phyloP scores from a whole-genome alignment of 1,140 invertebrate species.

The Gonioctena quinquepunctata region DNA sequence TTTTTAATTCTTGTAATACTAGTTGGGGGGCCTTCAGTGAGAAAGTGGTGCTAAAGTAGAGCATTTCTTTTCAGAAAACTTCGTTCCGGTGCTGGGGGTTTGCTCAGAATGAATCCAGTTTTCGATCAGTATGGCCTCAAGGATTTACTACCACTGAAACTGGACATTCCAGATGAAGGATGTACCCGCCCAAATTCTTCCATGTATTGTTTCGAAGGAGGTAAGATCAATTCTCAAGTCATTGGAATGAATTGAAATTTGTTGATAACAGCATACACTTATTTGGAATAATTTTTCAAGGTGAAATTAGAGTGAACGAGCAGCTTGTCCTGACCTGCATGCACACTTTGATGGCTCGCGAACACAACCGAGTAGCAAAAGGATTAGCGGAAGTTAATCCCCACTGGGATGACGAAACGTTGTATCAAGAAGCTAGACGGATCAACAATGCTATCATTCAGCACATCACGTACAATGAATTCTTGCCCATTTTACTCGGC shows the following conservation, averaged over 20 bases:
- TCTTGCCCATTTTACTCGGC: conserved; percentile 89
- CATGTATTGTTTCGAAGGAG: conserved; percentile 91
- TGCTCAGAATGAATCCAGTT: conserved; percentile 85
- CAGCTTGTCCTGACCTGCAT: conserved; percentile 88
- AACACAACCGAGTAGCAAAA: conserved; percentile 85
- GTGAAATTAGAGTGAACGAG: conserved; percentile 93
- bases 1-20: too few relatives aligned
- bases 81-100: conserved; percentile 75
- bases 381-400: conserved; percentile 81
- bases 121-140: conserved; percentile 87
- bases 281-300: conserved; percentile 58
- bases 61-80: conserved; percentile 59
- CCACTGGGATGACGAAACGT: conserved; percentile 92
- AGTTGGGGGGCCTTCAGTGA: too few relatives aligned
- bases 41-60: not conserved
- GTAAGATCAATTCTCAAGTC: too few relatives aligned
- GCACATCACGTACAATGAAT: conserved; percentile 94
- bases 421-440: conserved; percentile 89
- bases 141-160: conserved; percentile 85
- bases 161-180: conserved; percentile 90
- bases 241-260: too few relatives aligned
- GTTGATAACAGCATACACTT: too few relatives aligned
- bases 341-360: conserved; percentile 86
- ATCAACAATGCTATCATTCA: conserved; percentile 90
- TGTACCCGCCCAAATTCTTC: conserved; percentile 84